Conservation (phyloP, 1,140 invertebrate species). For the Drosophila hydei region DNA sequence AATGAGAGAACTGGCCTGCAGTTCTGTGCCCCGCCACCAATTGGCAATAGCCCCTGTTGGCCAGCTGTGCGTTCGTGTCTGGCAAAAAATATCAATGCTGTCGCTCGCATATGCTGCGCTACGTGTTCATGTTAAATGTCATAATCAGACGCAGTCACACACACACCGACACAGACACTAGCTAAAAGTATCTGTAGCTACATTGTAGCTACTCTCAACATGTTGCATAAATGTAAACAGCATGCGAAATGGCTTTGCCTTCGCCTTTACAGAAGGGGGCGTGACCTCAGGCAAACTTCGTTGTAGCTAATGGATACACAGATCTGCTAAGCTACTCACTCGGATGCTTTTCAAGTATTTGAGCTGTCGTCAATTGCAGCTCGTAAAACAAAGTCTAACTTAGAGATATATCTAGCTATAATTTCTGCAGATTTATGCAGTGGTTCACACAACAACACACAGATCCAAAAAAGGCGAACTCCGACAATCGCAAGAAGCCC, state of each 20-base stretch:
- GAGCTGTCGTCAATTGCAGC: conserved; percentile 53
- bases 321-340: conserved; percentile 18
- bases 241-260: conserved; percentile 53
- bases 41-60: conserved; percentile 16
- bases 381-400: conserved; percentile 5
- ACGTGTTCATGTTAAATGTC: conserved; percentile 82
- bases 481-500: conserved; percentile 51
- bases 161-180: conserved; percentile 15
- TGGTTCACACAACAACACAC: conserved; percentile 36
- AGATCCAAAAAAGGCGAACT: conserved; percentile 30
- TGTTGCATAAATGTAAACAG: conserved; percentile 64
- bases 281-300: conserved; percentile 55
- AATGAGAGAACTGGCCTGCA: conserved; percentile 29
- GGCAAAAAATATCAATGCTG: conserved; percentile 58
- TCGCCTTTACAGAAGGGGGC: conserved; percentile 34
- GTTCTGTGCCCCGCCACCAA: background rate
- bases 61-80: conserved; percentile 57
- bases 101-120: conserved; percentile 70
- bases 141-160: conserved; percentile 65
- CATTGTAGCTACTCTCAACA: conserved; percentile 56
- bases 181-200: conserved; percentile 56
- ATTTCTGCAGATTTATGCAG: conserved; percentile 59
- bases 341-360: conserved; percentile 17
- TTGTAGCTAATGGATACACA: conserved; percentile 58
- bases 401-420: conserved; percentile 36